These are phyloP conservation scores for Drosophila niveifrons DNA, from an alignment of 2,888 invertebrate genomes.

Conservation along the genomic window DNA sequence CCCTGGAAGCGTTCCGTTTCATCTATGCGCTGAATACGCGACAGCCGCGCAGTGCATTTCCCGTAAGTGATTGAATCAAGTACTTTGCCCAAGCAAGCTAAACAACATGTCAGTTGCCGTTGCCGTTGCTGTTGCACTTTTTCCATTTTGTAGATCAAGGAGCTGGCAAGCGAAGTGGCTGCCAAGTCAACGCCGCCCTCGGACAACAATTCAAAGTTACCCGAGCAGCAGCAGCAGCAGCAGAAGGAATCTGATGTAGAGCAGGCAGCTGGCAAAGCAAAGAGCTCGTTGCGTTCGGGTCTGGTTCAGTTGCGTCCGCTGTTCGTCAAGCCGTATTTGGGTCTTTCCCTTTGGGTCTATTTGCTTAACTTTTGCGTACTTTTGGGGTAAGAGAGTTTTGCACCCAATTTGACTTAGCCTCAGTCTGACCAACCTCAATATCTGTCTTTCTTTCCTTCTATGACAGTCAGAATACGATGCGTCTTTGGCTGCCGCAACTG, in stretches of 20 bases:
- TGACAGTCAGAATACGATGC: conserved; percentile 90
- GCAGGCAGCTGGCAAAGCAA: conserved; percentile 25
- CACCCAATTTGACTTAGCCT: not conserved
- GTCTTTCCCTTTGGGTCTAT: conserved; percentile 88
- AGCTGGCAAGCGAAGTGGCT: conserved; percentile 72
- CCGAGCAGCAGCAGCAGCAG: conserved; percentile 9
- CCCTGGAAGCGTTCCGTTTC: conserved; percentile 82
- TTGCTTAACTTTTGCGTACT: conserved; percentile 88
- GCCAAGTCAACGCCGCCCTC: conserved; percentile 23
- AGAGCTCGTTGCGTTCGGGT: conserved; percentile 86
- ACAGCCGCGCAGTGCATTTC: conserved; percentile 87
- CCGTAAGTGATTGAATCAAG: conserved; percentile 86
- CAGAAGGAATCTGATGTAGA: conserved; percentile 26
- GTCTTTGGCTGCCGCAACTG: conserved; percentile 94
- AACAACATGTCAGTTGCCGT: not conserved
- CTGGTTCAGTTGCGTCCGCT: conserved; percentile 88
- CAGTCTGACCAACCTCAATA: no score
- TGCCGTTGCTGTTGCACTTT: not conserved
- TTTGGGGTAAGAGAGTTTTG: conserved; percentile 87
- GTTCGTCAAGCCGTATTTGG: conserved; percentile 88
- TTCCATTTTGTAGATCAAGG: conserved; percentile 63
- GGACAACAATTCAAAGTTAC: conserved; percentile 17
- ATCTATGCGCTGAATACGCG: conserved; percentile 90
- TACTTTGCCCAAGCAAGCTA: not conserved
- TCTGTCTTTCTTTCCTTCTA: not conserved